Percentiles rank a stretch among this genome's conserved stretches.
Evolutionary conservation across 2,888 invertebrate species (phyloP).

Genomic region (Belgica antarctica): DNA sequence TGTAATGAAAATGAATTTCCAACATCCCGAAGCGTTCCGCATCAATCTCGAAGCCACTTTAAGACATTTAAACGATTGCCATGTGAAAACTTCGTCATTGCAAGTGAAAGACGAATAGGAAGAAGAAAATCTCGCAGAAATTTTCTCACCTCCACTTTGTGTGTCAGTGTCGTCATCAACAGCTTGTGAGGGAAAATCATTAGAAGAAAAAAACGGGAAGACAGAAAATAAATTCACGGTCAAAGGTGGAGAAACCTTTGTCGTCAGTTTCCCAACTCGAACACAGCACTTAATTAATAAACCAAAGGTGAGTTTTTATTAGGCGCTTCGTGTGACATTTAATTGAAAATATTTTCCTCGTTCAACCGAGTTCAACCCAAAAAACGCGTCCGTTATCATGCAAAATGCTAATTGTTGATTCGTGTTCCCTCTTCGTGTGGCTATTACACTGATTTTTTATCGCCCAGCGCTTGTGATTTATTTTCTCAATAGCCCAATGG

Average conservation of each 20-base stretch:
- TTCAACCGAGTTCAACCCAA: neutral
- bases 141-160: slow-evolving; percentile 14
- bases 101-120: no score
- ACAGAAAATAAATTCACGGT: slow-evolving; percentile 30
- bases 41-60: no score
- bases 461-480: slow-evolving; percentile 14
- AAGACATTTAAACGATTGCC: no score
- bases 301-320: slow-evolving; percentile 17
- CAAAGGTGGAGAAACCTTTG: slow-evolving; percentile 13
- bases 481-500: neutral
- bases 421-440: neutral
- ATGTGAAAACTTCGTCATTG: neutral
- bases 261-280: neutral
- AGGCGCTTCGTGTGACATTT: slow-evolving; percentile 14
- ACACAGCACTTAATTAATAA: slow-evolving; percentile 10
- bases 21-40: no score
- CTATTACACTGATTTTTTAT: slow-evolving; percentile 22
- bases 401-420: slow-evolving; percentile 29
- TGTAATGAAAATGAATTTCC: no score
- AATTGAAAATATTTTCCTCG: neutral
- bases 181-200: slow-evolving; percentile 20
- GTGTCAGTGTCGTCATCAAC: slow-evolving; percentile 25
- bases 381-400: slow-evolving; percentile 18
- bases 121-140: neutral
- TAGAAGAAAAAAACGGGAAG: slow-evolving; percentile 9